phyloP scores from a whole-genome alignment of 1,140 invertebrate genomes.

The Akabosia matsudoensis region DNA sequence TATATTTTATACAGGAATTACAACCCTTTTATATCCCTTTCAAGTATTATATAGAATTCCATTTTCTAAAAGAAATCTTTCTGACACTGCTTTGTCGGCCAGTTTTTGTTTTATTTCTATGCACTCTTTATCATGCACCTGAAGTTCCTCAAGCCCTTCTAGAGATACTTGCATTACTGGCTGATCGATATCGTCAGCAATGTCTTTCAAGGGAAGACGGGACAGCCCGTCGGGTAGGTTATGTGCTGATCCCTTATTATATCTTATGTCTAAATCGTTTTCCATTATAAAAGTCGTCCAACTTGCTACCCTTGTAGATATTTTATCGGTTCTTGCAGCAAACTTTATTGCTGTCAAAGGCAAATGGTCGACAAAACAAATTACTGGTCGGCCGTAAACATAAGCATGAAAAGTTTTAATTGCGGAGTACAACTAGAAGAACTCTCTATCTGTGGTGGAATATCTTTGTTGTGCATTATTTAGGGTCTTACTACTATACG shows the following conservation, averaged over 20 bases:
- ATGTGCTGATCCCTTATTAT: background rate
- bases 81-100: background rate
- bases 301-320: slow-evolving; percentile 11
- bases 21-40: background rate
- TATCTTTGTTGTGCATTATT: slow-evolving; percentile 2
- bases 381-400: background rate
- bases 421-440: background rate
- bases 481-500: background rate
- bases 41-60: background rate
- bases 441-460: slow-evolving; percentile 12
- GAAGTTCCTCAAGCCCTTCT: background rate
- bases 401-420: slow-evolving; percentile 13
- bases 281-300: slow-evolving; percentile 9
- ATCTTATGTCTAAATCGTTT: background rate
- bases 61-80: background rate
- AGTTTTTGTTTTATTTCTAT: background rate
- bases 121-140: background rate
- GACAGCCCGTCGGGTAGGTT: background rate
- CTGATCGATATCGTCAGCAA: background rate
- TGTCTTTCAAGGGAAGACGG: background rate
- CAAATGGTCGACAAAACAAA: slow-evolving; percentile 6
- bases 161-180: background rate
- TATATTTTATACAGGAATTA: slow-evolving; percentile 10
- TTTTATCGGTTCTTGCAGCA: slow-evolving; percentile 5
- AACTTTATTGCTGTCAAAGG: slow-evolving; percentile 2